Evolutionary conservation across 2,113 vertebrate genomes (phyloP), one percentile per base, ranked within the genome.

Genomic region (Pitta sordida): DNA sequence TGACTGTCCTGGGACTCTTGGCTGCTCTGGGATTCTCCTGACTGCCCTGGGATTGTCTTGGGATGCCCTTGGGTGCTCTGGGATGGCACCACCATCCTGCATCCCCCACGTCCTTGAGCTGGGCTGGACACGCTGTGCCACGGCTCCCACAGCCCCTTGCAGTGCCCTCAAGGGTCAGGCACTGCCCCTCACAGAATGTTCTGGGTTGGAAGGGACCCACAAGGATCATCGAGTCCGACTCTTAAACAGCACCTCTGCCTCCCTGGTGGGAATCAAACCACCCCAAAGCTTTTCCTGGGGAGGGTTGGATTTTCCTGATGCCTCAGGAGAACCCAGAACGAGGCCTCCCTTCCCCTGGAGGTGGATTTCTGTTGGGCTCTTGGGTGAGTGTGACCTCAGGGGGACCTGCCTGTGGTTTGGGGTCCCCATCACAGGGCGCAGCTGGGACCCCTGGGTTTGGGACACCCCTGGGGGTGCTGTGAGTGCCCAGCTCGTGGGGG

Each of bases 271-370:
- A n/a, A n/a, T n/a, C n/a, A n/a, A n/a, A n/a, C n/a, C 10, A 0
- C 13, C 15, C 27, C 30, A 7, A 19, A 63, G 10, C 22, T 56
- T 36, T 36, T 58, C 44, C 56, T 10, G 7, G 18, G 3, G 16
- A 17, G 10, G 18, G 7, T 8, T 2, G 10, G 53, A 51, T 7
- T 30, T 27, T 29, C 36, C 62, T 32, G 27, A 1, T 21, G 26
- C 51, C 52, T n/a, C 2, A 0, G 1, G 36, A 15, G 62, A 29
- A 2, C 39, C 23, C 0, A 2, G 2, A 1, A 3, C 0, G 0
- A 9, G 8, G 3, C 15, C 18, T 48, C 24, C 7, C 48, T 34
- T 17, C 37, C 3, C 19, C 14, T 13, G 36, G 17, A 30, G 36
- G 0, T 26, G 91, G 21, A 27, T 39, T 62, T 30, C 39, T 19